phyloP scores from a whole-genome alignment of 2,797 vertebrate genomes.

The Allobates femoralis region DNA sequence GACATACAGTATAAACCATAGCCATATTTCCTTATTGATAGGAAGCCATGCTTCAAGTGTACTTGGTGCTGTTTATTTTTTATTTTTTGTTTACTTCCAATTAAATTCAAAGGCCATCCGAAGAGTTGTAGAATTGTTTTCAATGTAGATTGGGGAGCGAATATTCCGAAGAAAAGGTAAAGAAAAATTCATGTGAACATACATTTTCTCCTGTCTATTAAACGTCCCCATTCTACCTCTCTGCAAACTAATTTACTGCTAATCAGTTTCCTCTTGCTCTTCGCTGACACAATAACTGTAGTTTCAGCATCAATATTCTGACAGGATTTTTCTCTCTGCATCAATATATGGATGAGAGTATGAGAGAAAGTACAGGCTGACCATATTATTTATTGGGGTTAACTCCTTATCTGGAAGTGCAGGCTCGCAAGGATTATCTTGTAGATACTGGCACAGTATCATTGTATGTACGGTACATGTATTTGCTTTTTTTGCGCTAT shows the following conservation, averaged over 20 bases:
- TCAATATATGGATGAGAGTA: constrained; percentile 31
- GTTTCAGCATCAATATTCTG: constrained; percentile 46
- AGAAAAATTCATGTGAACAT: background rate
- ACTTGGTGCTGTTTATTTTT: too few relatives aligned
- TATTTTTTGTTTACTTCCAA: too few relatives aligned
- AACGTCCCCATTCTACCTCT: constrained; percentile 13
- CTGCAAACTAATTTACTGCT: constrained; percentile 53
- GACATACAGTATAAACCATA: too few relatives aligned
- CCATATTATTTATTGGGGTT: constrained; percentile 4
- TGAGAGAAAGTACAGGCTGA: constrained; percentile 3
- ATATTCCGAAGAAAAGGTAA: background rate
- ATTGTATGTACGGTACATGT: background rate
- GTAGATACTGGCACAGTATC: constrained; percentile 4
- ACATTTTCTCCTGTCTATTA: background rate
- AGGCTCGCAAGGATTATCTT: background rate
- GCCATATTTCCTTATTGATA: too few relatives aligned
- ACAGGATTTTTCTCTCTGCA: constrained; percentile 35
- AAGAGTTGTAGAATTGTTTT: too few relatives aligned
- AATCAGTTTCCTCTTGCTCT: constrained; percentile 51
- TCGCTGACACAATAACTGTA: constrained; percentile 43
- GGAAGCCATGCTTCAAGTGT: too few relatives aligned
- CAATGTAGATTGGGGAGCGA: too few relatives aligned
- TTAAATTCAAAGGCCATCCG: too few relatives aligned
- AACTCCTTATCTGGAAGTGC: constrained; percentile 16
- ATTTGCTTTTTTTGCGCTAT: background rate